Percentiles rank a stretch among this genome's conserved stretches.
These are phyloP conservation scores for Drosophila differens DNA, from an alignment of 2,888 invertebrate species.

Conservation along the genomic window DNA sequence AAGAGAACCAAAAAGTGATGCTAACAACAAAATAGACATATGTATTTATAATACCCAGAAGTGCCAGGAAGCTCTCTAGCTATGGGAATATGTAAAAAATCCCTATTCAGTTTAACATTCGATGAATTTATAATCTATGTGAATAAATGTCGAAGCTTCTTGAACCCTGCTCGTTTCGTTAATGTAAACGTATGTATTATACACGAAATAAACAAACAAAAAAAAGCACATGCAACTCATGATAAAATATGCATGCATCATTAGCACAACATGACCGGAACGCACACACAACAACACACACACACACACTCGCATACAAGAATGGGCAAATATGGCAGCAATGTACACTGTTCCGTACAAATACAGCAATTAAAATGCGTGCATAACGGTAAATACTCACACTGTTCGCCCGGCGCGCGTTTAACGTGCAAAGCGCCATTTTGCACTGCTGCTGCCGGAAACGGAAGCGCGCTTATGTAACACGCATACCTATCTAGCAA, in stretches of 20 bases:
- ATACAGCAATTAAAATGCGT: conserved; percentile 52
- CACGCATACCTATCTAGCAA: conserved; percentile 53
- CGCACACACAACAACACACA: background rate
- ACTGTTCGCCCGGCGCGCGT: conserved; percentile 3
- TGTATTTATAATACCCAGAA: background rate
- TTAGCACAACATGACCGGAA: conserved; percentile 43
- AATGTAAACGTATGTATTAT: background rate
- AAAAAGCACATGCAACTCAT: conserved; percentile 16
- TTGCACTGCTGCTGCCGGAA: conserved; percentile 47
- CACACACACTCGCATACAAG: conserved; percentile 4
- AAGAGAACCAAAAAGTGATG: background rate
- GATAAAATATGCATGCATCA: conserved; percentile 56
- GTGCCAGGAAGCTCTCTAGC: too few relatives aligned
- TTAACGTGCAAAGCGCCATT: conserved; percentile 36
- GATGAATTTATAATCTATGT: background rate
- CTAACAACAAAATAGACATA: background rate
- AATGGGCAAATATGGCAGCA: conserved; percentile 9
- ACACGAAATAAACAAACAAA: background rate
- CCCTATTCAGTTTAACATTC: background rate
- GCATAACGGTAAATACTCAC: conserved; percentile 43
- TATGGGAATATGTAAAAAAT: background rate
- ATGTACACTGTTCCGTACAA: conserved; percentile 12
- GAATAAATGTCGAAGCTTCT: background rate
- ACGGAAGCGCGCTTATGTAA: conserved; percentile 59
- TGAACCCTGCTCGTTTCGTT: background rate